Evolutionary conservation across 2,888 invertebrate species (phyloP), one percentile per base, ranked within the genome.

Genomic region (Melieria crassipennis): DNA sequence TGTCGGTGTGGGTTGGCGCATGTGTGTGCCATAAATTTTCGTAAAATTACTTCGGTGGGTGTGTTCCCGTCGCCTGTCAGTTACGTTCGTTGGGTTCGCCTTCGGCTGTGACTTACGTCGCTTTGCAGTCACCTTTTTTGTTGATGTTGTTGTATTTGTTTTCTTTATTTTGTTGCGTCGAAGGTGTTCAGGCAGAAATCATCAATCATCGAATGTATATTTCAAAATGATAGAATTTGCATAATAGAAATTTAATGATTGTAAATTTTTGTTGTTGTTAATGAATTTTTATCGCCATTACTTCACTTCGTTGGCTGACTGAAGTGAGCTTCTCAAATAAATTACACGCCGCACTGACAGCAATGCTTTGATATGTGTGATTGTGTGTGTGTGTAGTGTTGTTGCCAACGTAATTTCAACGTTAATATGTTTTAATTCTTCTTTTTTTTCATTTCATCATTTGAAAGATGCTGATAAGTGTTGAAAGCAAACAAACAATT

Each of bases 151-250:
- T 30, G 30, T 30, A 30, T 30, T 30, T 30, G 30, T 30, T 30
- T 30, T 5, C 50, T 30, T 50, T 9, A 5, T 7, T 9, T 52
- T 52, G 11, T 52, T 52, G 52, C 10, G 13, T n/a, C 52, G 52
- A 7, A 30, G 30, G 30, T 30, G 30, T 30, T 30, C 30, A 52
- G 0, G 10, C 60, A 61, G 46, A 10, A 10, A 62, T 73, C 75
- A 77, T 77, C 77, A 75, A 75, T 77, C 77, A 77, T 30, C 30
- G 30, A 30, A 30, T 30, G 30, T 74, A 75, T 67, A 72, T 73
- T 74, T 74, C 66, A 65, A 74, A 76, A 75, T 74, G 70, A 75
- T 72, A 73, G 52, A 75, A 63, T 69, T 69, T 68, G 52, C 62
- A 68, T 68, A 71, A 71, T 63, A 71, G 71, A 71, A 64, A 71